These are phyloP conservation scores for Nyctalus aviator DNA, from an alignment of 2,797 vertebrate species.

Conservation along the genomic window DNA sequence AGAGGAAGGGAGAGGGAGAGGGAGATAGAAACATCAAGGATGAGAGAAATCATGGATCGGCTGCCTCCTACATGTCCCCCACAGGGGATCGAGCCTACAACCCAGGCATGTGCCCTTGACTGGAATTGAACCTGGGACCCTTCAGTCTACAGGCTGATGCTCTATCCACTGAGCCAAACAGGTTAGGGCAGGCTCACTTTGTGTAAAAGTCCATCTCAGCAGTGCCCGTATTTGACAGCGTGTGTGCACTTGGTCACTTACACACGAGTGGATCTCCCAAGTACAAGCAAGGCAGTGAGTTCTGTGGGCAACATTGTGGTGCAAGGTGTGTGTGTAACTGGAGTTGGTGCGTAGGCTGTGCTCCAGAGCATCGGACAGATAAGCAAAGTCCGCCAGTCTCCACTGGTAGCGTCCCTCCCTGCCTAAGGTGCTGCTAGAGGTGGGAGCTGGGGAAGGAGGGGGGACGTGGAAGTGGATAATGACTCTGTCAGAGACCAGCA, in stretches of 20 bases:
- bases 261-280: slow-evolving; percentile 48
- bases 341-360: not conserved
- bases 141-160: no score
- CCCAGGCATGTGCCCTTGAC: no score
- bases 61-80: no score
- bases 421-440: rapidly evolving
- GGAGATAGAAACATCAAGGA: no score
- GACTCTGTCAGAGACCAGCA: slow-evolving; percentile 85
- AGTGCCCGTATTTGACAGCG: slow-evolving; percentile 63
- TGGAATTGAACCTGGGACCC: no score
- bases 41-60: no score
- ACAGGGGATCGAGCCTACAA: no score
- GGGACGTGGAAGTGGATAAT: slow-evolving; percentile 81
- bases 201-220: slow-evolving; percentile 43
- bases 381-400: not conserved
- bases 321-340: not conserved
- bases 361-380: not conserved
- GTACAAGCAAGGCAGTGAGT: not conserved
- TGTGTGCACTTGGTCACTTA: slow-evolving; percentile 76
- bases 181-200: not conserved
- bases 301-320: not conserved
- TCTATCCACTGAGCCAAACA: no score
- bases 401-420: not conserved
- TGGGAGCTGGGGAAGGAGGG: not conserved
- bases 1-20: no score